phyloP scores from a whole-genome alignment of 37 sponge, comb jelly and placozoan species.

The Agelas oroides region DNA sequence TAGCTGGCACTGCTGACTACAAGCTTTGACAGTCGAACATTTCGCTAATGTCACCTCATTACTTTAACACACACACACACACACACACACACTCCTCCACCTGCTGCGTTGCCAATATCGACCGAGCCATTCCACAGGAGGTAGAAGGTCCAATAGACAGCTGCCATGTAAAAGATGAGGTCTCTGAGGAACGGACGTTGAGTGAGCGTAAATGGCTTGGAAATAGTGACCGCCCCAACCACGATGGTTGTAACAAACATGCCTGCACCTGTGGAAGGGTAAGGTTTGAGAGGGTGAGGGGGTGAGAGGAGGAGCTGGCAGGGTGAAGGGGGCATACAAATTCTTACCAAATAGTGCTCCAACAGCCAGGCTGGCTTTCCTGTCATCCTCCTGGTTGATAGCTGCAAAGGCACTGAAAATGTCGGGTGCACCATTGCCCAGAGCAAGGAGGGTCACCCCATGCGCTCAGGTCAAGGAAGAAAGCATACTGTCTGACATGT shows the following conservation, averaged over 20 bases:
- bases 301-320: no score
- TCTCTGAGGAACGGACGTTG: conserved; percentile 94
- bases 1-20: no score
- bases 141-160: conserved; percentile 88
- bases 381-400: conserved; percentile 62
- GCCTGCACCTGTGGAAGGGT: conserved; percentile 88
- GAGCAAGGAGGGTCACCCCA: conserved; percentile 95
- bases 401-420: conserved; percentile 95
- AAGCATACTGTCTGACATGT: no score
- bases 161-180: conserved; percentile 88
- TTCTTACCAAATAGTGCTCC: conserved; percentile 94
- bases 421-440: conserved; percentile 98
- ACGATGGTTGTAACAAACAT: conserved; percentile 96
- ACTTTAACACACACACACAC: not conserved
- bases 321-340: not conserved
- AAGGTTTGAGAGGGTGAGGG: conserved; percentile 2
- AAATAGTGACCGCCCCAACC: conserved; percentile 84
- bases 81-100: conserved; percentile 14
- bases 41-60: not conserved
- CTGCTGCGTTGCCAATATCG: conserved; percentile 69
- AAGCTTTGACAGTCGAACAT: no score
- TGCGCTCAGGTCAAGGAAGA: conserved; percentile 11
- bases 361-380: conserved; percentile 88
- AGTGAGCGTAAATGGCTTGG: conserved; percentile 83
- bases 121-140: conserved; percentile 82